These are phyloP conservation scores for Falco cherrug DNA, from an alignment of 2,797 vertebrate genomes.

Conservation along the genomic window DNA sequence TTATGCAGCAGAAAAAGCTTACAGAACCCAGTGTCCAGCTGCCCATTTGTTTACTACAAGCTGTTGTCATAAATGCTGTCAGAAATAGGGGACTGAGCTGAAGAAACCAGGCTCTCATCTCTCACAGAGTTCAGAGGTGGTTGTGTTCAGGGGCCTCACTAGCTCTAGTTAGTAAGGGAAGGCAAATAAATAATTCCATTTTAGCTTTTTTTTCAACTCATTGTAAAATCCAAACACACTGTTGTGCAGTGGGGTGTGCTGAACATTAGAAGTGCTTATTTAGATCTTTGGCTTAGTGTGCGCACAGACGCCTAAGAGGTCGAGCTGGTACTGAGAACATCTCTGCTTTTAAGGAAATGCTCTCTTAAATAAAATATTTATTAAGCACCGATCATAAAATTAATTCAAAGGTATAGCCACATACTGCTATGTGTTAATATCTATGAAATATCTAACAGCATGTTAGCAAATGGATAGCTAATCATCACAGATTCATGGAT, in stretches of 20 bases:
- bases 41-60: background rate
- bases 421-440: background rate
- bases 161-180: background rate
- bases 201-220: background rate
- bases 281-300: background rate
- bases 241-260: background rate
- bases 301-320: background rate
- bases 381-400: background rate
- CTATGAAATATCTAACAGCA: background rate
- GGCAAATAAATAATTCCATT: background rate
- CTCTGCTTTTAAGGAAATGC: background rate
- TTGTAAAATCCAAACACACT: background rate
- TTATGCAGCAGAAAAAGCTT: background rate
- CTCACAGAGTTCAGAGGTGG: background rate
- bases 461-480: background rate
- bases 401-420: background rate
- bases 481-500: background rate
- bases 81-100: background rate
- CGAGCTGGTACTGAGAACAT: background rate
- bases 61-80: background rate
- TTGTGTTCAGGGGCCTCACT: background rate
- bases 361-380: background rate
- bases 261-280: background rate
- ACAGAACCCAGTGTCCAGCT: background rate
- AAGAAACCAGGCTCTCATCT: background rate